Percentiles rank a stretch among this genome's conserved stretches.
phyloP scores from a whole-genome alignment of 2,888 invertebrate genomes.

The Acronicta psi region DNA sequence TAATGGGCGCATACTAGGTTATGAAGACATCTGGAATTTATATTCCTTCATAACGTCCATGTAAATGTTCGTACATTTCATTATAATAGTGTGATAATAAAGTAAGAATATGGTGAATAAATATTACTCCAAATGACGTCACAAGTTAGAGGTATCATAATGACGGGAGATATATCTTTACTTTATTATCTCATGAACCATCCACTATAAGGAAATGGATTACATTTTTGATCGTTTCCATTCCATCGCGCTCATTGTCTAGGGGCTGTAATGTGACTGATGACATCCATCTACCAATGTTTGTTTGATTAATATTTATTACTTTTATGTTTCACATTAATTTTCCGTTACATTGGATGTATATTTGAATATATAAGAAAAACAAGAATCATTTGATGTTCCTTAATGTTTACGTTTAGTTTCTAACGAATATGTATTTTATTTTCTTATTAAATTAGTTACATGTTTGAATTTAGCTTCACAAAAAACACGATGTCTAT shows the following conservation, averaged over 20 bases:
- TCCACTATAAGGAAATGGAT: slow-evolving; percentile 76
- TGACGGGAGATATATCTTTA: slow-evolving; percentile 57
- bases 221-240: slow-evolving; percentile 81
- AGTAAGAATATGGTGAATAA: slow-evolving; percentile 44
- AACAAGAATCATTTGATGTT: slow-evolving; percentile 1
- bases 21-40: slow-evolving; percentile 30
- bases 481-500: neutral
- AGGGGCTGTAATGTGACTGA: slow-evolving; percentile 75
- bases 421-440: too few species aligned
- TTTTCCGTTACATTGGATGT: slow-evolving; percentile 17
- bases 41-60: slow-evolving; percentile 29
- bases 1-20: slow-evolving; percentile 23
- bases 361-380: slow-evolving; percentile 15
- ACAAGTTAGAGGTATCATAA: slow-evolving; percentile 41
- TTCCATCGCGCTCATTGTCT: slow-evolving; percentile 75
- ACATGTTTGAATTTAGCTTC: too few species aligned
- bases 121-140: slow-evolving; percentile 29
- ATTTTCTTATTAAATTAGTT: neutral
- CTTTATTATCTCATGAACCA: slow-evolving; percentile 67
- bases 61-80: slow-evolving; percentile 22
- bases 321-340: slow-evolving; percentile 30
- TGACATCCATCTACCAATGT: slow-evolving; percentile 65
- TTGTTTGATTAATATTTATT: slow-evolving; percentile 65
- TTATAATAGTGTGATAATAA: slow-evolving; percentile 38
- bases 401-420: slow-evolving; percentile 4